Conservation (phyloP, 2,888 invertebrate genomes). For the Protodeltote pygarga region DNA sequence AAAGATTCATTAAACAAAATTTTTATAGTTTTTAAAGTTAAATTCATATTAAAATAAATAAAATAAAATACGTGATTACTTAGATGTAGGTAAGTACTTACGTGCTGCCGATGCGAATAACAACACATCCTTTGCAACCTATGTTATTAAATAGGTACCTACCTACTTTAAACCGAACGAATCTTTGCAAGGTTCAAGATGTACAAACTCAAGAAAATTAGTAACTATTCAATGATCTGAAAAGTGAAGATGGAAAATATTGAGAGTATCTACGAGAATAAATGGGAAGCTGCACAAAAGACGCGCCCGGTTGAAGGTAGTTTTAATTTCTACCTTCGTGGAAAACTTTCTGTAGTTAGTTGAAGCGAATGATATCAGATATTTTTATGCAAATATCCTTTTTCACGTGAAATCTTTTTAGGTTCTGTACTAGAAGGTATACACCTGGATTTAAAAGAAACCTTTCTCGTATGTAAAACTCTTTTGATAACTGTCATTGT, state of each 20-base stretch:
- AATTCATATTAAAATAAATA: no score
- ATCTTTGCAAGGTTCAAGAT: conserved; percentile 4
- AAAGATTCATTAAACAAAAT: no score
- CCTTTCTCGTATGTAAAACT: background rate
- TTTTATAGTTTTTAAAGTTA: no score
- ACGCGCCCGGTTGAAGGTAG: background rate
- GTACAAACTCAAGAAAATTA: conserved; percentile 27
- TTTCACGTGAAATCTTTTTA: background rate
- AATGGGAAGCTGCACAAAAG: conserved; percentile 15
- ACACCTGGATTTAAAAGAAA: background rate
- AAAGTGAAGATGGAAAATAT: conserved; percentile 34
- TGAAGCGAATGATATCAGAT: conserved; percentile 6
- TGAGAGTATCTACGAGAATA: conserved; percentile 15
- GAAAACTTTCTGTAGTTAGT: conserved; percentile 10
- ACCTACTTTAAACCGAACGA: conserved; percentile 14
- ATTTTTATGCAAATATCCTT: background rate
- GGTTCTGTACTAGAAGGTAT: background rate
- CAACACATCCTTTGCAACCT: no score
- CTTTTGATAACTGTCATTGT: conserved; percentile 7
- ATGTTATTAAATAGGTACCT: no score
- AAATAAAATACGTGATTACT: no score
- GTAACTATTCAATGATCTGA: conserved; percentile 40
- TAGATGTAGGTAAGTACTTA: no score
- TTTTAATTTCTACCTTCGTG: conserved; percentile 5
- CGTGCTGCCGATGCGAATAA: no score